Evolutionary conservation across 2,797 vertebrate species (phyloP), one percentile per base, ranked within the genome.

Genomic region (Centropyge bicolor): DNA sequence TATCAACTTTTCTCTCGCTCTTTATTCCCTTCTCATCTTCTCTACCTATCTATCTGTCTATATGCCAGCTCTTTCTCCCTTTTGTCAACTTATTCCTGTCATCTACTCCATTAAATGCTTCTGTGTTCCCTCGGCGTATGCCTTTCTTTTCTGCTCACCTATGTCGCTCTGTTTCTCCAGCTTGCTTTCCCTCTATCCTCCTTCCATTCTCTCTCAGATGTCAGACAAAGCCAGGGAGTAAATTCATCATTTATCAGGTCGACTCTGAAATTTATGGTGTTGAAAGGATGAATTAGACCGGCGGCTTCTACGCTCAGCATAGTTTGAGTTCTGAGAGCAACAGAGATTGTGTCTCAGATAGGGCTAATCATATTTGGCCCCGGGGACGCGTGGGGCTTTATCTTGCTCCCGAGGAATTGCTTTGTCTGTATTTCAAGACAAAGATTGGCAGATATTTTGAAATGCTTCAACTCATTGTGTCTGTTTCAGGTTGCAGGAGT

Each of bases 321-420:
- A 94, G 92, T 87, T 74, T 74, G 59, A 92, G 89, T 78, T 88
- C 80, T 80, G 80, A 88, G 31, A 82, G 69, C 31, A 70, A 82
- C 82, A 93, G 92, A 93, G 93, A 93, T 95, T 89, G 83, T 88
- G 90, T 94, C 93, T 95, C 92, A 94, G 94, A 96, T 95, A 95
- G 90, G 84, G 91, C 91, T 96, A 96, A 96, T 96, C 96, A 92
- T 94, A 94, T 96, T 95, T 95, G 94, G 95, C 94, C 95, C 94
- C 87, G 83, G 94, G 93, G 94, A 93, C 88, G 91, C 78, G 82
- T 86, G 80, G 86, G 90, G 95, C 94, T 96, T 96, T 96, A 95
- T 96, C 94, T 95, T 79, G 63, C 0, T 45, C 74, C 87, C 88
- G 48, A 84, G 82, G 95, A 96, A 94, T 84, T 75, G 76, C 94